These are phyloP conservation scores for Lomographa bimaculata DNA, from an alignment of 2,888 invertebrate genomes.

Conservation along the genomic window DNA sequence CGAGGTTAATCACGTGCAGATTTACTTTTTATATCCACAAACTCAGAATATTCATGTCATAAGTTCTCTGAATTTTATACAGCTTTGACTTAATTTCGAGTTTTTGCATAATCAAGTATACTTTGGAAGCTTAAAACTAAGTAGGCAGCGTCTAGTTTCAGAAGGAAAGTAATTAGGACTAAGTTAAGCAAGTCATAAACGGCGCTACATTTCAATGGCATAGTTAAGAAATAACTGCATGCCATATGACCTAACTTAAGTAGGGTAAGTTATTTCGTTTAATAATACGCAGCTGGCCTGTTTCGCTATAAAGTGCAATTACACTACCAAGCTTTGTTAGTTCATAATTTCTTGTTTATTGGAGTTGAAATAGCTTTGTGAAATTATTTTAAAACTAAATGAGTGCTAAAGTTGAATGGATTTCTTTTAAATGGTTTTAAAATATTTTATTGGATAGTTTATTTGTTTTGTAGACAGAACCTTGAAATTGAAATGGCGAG, in stretches of 20 bases:
- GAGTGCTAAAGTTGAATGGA: no score
- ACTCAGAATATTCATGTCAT: no score
- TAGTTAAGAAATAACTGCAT: constrained; percentile 7
- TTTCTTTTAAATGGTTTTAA: no score
- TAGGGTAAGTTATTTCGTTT: constrained; percentile 2
- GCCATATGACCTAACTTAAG: constrained; percentile 4
- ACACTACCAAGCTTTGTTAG: constrained; percentile 1
- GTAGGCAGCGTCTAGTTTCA: not conserved
- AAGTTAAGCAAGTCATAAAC: constrained; percentile 2
- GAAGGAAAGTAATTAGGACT: not conserved
- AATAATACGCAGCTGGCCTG: constrained; percentile 2
- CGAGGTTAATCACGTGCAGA: no score
- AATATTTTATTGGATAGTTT: no score
- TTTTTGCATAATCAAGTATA: no score
- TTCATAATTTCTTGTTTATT: constrained; percentile 2
- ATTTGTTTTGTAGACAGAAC: no score
- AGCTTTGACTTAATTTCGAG: no score
- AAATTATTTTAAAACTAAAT: no score
- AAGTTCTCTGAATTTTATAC: no score
- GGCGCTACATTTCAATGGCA: constrained; percentile 1
- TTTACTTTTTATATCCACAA: not conserved
- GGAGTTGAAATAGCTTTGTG: not conserved
- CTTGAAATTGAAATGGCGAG: no score
- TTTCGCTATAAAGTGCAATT: constrained; percentile 7
- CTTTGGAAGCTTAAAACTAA: no score